These are phyloP conservation scores for Nyctibius bracteatus DNA, from an alignment of 2,113 vertebrate species.

Conservation along the genomic window DNA sequence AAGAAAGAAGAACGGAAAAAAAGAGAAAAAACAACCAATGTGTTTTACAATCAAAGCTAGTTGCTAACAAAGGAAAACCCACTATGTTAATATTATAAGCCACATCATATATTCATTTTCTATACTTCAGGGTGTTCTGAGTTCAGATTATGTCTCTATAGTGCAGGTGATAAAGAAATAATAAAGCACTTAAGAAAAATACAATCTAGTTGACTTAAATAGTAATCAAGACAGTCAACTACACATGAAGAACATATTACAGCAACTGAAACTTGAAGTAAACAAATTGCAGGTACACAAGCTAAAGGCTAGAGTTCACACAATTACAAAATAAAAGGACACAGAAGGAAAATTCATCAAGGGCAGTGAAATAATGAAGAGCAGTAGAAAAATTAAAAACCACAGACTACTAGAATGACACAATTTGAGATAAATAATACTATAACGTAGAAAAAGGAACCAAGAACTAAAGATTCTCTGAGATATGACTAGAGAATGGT, in stretches of 20 bases:
- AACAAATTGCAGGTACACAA: background rate
- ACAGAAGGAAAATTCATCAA: background rate
- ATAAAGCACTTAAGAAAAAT: background rate
- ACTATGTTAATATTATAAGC: background rate
- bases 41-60: background rate
- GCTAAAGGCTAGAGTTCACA: background rate
- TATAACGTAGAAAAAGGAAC: background rate
- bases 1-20: background rate
- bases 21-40: rapidly evolving
- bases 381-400: background rate
- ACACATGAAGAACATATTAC: background rate
- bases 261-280: background rate
- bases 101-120: background rate
- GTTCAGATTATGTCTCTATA: background rate
- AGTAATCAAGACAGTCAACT: background rate
- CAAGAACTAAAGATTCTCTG: background rate
- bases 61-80: background rate
- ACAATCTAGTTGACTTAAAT: background rate
- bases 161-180: background rate
- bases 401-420: background rate
- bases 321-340: background rate
- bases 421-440: background rate
- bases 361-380: background rate
- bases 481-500: background rate
- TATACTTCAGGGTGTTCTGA: background rate